A percentile compares a stretch with the other conserved stretches of the same genome.
These are phyloP conservation scores for Rhorus exstirpatorius DNA, from an alignment of 2,888 invertebrate species.

Conservation along the genomic window DNA sequence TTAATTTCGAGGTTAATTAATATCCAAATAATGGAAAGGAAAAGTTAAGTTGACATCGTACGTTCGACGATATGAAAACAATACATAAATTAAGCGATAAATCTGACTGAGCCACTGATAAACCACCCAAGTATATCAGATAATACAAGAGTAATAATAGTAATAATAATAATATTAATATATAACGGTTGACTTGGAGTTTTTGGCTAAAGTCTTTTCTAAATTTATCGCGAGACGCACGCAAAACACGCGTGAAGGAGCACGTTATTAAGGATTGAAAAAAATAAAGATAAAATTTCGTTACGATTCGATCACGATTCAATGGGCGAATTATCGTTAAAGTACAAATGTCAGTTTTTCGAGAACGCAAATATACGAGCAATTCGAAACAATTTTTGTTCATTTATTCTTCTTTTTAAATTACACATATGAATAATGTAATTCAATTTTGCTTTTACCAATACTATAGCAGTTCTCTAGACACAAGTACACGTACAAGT, in stretches of 20 bases:
- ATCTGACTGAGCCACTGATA: slow-evolving; percentile 54
- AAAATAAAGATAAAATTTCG: background rate
- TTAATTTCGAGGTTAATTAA: slow-evolving; percentile 26
- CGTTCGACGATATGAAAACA: slow-evolving; percentile 44
- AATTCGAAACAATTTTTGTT: no score
- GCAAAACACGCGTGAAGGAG: background rate
- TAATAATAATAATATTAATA: slow-evolving; percentile 9
- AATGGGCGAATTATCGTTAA: no score
- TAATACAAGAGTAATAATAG: slow-evolving; percentile 19
- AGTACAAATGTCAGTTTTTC: no score
- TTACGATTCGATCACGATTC: background rate
- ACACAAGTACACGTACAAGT: no score
- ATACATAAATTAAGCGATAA: slow-evolving; percentile 55
- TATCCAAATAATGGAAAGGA: slow-evolving; percentile 6
- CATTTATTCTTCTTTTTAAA: no score
- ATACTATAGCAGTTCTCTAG: no score
- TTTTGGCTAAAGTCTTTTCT: slow-evolving; percentile 15
- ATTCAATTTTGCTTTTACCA: no score
- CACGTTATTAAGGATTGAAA: background rate
- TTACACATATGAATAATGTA: no score
- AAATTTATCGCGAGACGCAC: slow-evolving; percentile 4
- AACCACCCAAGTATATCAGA: slow-evolving; percentile 26
- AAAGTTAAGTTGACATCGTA: slow-evolving; percentile 16
- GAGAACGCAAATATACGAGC: no score
- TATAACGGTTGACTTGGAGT: background rate